A percentile compares a stretch with the other conserved stretches of the same genome.
phyloP scores from a whole-genome alignment of 2,888 invertebrate genomes.

The Diachrysia chrysitis region DNA sequence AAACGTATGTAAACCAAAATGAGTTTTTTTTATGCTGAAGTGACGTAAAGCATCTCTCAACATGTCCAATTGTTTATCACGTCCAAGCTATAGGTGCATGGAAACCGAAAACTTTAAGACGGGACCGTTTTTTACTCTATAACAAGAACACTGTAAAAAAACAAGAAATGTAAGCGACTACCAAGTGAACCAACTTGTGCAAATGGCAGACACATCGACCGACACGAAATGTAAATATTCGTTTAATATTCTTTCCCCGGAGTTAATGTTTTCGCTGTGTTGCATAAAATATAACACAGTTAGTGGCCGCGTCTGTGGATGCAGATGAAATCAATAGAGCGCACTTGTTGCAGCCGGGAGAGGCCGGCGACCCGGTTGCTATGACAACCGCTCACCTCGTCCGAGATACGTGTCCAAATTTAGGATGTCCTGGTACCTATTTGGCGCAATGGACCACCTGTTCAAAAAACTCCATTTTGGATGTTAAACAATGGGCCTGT shows the following conservation, averaged over 20 bases:
- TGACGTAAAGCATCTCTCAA: no score
- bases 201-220: neutral
- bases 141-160: neutral
- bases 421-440: slow-evolving; percentile 52
- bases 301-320: slow-evolving; percentile 39
- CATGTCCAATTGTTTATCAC: no score
- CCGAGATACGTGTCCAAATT: slow-evolving; percentile 24
- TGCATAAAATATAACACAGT: slow-evolving; percentile 38
- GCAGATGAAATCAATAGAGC: slow-evolving; percentile 68
- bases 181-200: no score
- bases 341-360: slow-evolving; percentile 67
- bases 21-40: no score
- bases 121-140: no score
- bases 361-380: slow-evolving; percentile 62
- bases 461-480: neutral
- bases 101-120: no score
- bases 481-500: neutral
- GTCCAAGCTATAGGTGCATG: no score
- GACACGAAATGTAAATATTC: slow-evolving; percentile 8
- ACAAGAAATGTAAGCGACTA: neutral
- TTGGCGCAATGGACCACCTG: slow-evolving; percentile 17
- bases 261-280: slow-evolving; percentile 19
- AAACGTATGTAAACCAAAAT: no score
- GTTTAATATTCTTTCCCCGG: slow-evolving; percentile 21
- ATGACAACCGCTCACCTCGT: slow-evolving; percentile 60